These are phyloP conservation scores for Phasianus colchicus DNA, from an alignment of 2,113 vertebrate genomes.

Conservation along the genomic window DNA sequence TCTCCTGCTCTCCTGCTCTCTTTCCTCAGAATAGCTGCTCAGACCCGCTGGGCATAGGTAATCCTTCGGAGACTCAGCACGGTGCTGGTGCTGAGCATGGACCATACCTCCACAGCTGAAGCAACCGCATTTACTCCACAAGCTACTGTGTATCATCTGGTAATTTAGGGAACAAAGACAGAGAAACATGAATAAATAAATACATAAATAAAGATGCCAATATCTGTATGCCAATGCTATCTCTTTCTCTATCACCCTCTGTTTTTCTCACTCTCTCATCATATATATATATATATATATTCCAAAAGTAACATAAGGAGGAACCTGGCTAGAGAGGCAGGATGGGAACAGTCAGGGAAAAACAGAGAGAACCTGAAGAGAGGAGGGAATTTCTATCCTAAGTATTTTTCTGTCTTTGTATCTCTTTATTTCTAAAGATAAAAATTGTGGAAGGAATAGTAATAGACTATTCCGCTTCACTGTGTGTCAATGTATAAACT, in stretches of 20 bases:
- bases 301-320: background rate
- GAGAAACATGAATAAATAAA: background rate
- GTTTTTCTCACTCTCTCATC: background rate
- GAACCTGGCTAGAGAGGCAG: background rate
- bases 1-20: too few species aligned
- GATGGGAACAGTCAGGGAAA: background rate
- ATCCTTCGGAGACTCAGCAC: background rate
- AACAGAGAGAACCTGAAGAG: background rate
- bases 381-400: background rate
- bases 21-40: background rate
- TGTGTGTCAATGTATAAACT: background rate
- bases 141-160: too few species aligned
- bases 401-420: background rate
- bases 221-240: background rate
- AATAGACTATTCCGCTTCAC: background rate
- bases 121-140: background rate
- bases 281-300: background rate
- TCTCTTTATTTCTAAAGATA: background rate
- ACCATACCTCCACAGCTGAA: background rate
- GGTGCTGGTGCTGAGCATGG: background rate
- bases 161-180: background rate
- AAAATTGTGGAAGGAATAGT: background rate
- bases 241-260: too few species aligned
- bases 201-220: background rate
- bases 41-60: background rate